Conservation (phyloP, 2,113 vertebrate species). For the Ardeotis arabs region DNA sequence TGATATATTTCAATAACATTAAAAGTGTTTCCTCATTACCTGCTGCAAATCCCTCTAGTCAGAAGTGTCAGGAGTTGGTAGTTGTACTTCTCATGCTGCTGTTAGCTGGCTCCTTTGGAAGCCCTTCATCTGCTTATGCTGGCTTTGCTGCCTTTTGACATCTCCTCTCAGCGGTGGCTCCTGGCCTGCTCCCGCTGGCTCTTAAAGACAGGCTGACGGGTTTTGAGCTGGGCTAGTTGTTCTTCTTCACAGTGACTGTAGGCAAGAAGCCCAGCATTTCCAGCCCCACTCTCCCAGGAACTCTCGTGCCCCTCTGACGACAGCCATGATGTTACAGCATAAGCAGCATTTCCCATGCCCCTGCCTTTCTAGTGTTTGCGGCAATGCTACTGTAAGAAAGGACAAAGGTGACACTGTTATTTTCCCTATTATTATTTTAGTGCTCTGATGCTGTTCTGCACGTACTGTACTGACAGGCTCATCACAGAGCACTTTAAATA, state of each 20-base stretch:
- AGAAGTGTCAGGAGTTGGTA: not conserved
- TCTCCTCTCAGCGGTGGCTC: not conserved
- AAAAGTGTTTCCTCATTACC: not conserved
- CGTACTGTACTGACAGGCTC: not conserved
- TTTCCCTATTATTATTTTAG: not conserved
- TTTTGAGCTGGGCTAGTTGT: not conserved
- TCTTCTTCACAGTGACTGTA: not conserved
- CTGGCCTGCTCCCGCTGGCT: not conserved
- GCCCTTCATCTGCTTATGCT: not conserved
- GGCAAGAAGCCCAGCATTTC: not conserved
- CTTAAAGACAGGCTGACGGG: not conserved
- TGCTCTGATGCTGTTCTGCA: not conserved
- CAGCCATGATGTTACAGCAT: not conserved
- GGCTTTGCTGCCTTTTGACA: not conserved
- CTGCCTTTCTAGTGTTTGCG: not conserved
- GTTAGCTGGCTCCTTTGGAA: not conserved
- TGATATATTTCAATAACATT: not conserved
- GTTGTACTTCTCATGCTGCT: not conserved
- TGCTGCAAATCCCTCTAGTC: not conserved
- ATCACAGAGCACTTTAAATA: conserved; percentile 29
- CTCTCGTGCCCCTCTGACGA: not conserved
- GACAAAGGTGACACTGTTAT: not conserved
- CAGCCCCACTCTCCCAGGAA: not conserved
- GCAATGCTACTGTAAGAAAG: not conserved
- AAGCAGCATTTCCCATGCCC: not conserved